A percentile compares a stretch with the other conserved stretches of the same genome.
These are phyloP conservation scores for Ceratosolen solmsi DNA, from an alignment of 1,140 invertebrate genomes.

Conservation along the genomic window DNA sequence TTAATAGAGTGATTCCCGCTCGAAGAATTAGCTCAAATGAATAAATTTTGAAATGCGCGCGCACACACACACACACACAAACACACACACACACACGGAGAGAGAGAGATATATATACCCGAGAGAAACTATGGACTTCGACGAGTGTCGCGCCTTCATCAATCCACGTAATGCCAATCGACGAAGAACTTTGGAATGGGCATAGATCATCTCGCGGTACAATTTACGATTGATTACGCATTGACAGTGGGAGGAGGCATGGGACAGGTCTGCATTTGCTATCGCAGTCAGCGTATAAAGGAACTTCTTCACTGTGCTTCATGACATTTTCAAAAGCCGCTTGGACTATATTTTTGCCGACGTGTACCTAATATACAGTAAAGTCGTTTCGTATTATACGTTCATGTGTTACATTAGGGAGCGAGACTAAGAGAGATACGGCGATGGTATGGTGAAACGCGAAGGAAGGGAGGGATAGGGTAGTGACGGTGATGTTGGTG, in stretches of 20 bases:
- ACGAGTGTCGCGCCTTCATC: background rate
- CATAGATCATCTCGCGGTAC: background rate
- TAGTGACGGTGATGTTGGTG: too few relatives aligned
- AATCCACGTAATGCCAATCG: background rate
- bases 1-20: slow-evolving; percentile 61
- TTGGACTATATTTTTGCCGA: slow-evolving; percentile 8
- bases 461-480: too few relatives aligned
- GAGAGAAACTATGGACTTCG: slow-evolving; percentile 55
- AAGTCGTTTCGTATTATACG: slow-evolving; percentile 38
- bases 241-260: too few relatives aligned
- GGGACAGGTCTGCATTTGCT: background rate
- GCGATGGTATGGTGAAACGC: too few relatives aligned
- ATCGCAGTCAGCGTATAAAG: background rate
- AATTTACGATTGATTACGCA: too few relatives aligned
- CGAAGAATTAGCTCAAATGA: slow-evolving; percentile 64
- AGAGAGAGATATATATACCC: too few relatives aligned
- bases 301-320: background rate
- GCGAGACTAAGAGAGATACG: background rate
- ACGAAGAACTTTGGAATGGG: background rate
- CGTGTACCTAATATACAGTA: slow-evolving; percentile 8
- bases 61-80: too few relatives aligned
- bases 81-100: too few relatives aligned
- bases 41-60: slow-evolving; percentile 53
- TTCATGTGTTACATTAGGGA: background rate
- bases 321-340: slow-evolving; percentile 11